Evolutionary conservation across 2,113 vertebrate species (phyloP).

Genomic region (Haplochromis burtoni): DNA sequence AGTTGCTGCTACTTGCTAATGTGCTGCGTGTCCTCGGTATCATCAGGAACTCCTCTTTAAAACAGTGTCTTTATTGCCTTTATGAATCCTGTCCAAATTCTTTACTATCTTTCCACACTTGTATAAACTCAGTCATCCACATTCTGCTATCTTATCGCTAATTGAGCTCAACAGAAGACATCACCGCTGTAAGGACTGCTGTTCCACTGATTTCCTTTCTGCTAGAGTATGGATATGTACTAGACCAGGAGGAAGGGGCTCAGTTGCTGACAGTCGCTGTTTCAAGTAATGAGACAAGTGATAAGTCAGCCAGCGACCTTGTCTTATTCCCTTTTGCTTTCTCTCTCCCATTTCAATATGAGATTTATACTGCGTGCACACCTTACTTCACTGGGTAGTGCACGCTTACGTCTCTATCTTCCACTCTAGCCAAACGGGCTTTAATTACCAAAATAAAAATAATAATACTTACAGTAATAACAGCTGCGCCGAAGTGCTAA

Average conservation of each 20-base stretch:
- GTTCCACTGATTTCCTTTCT: constrained; percentile 33
- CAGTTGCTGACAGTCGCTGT: constrained; percentile 43
- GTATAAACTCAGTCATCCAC: neutral
- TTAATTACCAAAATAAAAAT: neutral
- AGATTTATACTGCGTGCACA: neutral
- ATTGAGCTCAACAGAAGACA: constrained; percentile 15
- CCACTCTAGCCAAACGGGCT: neutral
- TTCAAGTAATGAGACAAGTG: constrained; percentile 56
- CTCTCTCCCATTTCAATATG: constrained; percentile 28
- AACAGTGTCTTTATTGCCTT: neutral
- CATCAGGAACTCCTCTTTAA: neutral
- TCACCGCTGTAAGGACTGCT: neutral
- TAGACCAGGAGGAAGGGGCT: constrained; percentile 32
- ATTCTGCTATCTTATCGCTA: constrained; percentile 3
- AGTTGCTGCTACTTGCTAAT: constrained; percentile 1
- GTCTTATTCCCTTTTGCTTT: constrained; percentile 38
- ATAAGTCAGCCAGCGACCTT: constrained; percentile 53
- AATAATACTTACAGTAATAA: neutral
- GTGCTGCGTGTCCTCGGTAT: neutral
- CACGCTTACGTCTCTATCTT: neutral
- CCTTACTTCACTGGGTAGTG: neutral
- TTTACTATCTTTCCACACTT: neutral
- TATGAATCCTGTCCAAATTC: neutral
- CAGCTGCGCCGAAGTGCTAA: neutral
- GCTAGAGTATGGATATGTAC: constrained; percentile 25